Evolutionary conservation across 2,113 vertebrate genomes (phyloP).

Genomic region (Petrocephalus zakoni): DNA sequence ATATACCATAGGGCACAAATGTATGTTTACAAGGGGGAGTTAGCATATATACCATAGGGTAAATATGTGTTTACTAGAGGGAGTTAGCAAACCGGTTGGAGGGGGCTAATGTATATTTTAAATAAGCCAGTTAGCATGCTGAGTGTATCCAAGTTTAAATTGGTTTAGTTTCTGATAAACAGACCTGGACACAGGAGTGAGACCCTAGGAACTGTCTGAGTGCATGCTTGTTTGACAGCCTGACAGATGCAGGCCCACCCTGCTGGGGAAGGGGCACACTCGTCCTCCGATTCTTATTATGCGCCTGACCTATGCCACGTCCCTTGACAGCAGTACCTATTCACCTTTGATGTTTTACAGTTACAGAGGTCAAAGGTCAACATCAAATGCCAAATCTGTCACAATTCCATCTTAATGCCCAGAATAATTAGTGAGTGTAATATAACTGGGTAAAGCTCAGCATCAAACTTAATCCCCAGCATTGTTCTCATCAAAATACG

Average conservation of each 20-base stretch:
- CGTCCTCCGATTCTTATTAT: too few species aligned
- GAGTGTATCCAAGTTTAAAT: too few species aligned
- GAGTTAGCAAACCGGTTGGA: too few species aligned
- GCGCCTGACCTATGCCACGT: not conserved
- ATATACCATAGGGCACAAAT: too few species aligned
- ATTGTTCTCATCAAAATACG: not conserved
- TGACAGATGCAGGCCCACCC: not conserved
- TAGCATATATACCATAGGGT: too few species aligned
- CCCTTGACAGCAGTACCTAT: not conserved
- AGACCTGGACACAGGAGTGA: too few species aligned
- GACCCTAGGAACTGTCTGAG: not conserved
- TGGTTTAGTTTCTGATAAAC: too few species aligned
- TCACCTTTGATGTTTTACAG: not conserved
- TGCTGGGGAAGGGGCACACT: not conserved
- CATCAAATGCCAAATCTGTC: not conserved
- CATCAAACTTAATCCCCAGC: not conserved
- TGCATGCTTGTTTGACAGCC: not conserved
- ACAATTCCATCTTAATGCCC: not conserved
- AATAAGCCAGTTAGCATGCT: too few species aligned
- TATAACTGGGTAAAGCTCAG: not conserved
- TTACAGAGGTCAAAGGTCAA: not conserved
- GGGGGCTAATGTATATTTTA: too few species aligned
- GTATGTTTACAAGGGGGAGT: too few species aligned
- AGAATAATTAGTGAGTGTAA: not conserved
- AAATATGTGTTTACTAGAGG: too few species aligned